Evolutionary conservation across 37 sponge, comb jelly and placozoan genomes (phyloP).

Genomic region (Chondrosia reniformis): DNA sequence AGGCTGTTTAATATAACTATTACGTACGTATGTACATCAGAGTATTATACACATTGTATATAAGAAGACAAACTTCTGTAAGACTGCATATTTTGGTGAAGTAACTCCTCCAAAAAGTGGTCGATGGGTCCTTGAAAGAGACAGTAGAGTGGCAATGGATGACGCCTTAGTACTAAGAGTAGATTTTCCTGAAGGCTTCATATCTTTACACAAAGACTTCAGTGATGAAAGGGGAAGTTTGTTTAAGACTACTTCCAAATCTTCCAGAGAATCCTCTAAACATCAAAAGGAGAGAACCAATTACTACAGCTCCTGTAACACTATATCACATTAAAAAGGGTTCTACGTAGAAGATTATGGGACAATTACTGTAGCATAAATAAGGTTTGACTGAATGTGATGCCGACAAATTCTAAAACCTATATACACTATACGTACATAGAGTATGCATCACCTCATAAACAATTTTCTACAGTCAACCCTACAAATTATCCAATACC

Average conservation of each 20-base stretch:
- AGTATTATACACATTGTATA: background rate
- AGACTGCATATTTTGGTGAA: constrained; percentile 18
- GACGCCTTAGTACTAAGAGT: constrained; percentile 3
- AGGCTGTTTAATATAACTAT: background rate
- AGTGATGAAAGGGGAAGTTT: constrained; percentile 46
- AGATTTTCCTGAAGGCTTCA: constrained; percentile 38
- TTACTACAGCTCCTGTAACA: no score
- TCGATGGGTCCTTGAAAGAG: constrained; percentile 39
- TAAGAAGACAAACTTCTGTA: constrained; percentile 30
- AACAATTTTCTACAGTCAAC: no score
- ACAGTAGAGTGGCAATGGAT: constrained; percentile 34
- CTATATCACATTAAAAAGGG: no score
- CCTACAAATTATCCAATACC: no score
- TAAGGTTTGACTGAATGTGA: no score
- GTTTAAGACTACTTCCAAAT: constrained; percentile 28
- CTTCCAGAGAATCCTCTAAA: constrained; percentile 24
- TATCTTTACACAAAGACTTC: constrained; percentile 45
- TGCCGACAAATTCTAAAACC: no score
- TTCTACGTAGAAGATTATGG: no score
- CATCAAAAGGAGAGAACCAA: no score
- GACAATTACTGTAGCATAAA: no score
- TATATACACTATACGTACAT: no score
- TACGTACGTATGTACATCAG: background rate
- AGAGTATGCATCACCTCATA: no score
- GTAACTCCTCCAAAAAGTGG: constrained; percentile 51